Evolutionary conservation across 2,113 vertebrate genomes (phyloP), one percentile per base, ranked within the genome.

Genomic region (Fukomys damarensis): DNA sequence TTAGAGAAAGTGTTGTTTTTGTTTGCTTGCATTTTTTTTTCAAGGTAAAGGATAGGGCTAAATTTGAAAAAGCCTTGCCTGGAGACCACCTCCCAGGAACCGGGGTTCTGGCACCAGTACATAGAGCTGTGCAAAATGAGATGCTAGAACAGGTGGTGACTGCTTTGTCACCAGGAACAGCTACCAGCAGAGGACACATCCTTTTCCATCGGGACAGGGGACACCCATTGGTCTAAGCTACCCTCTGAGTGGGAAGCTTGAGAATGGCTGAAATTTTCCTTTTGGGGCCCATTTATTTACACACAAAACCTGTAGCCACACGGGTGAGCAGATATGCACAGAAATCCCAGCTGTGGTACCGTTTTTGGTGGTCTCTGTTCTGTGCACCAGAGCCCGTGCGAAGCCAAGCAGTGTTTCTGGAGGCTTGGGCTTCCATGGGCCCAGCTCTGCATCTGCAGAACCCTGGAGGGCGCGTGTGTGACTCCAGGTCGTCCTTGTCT

Each of bases 51-150:
- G 77, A 5, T n/a, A 46, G 61, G 35, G 52, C n/a, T 87, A 61
- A 85, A 97, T 72, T 92, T 66, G 7, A 22, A 96, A 94, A 91
- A 91, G 46, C 26, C 43, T 17, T 38, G 65, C 4, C 41, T 85
- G 84, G 41, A 96, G 81, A 85, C 16, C 7, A 3, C 61, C 86
- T 88, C 19, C 30, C 24, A 14, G 87, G 65, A 38, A 52, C 11
- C 89, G 32, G 38, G 63, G 61, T 90, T 92, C 87, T 54, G 22
- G 49, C 26, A 24, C 17, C 26, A 54, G 30, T 38, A 43, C 72
- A 41, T 32, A 35, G 26, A n/a, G 11, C 49, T 59, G 30, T 76
- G 17, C 20, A 41, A 13, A 89, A 49, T 93, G 65, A 61, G 11
- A 43, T 61, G 52, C 56, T 30, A 38, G 30, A 58, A 24, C 41